Evolutionary conservation across 2,113 vertebrate species (phyloP), one percentile per base, ranked within the genome.

Genomic region (Alouatta palliata): DNA sequence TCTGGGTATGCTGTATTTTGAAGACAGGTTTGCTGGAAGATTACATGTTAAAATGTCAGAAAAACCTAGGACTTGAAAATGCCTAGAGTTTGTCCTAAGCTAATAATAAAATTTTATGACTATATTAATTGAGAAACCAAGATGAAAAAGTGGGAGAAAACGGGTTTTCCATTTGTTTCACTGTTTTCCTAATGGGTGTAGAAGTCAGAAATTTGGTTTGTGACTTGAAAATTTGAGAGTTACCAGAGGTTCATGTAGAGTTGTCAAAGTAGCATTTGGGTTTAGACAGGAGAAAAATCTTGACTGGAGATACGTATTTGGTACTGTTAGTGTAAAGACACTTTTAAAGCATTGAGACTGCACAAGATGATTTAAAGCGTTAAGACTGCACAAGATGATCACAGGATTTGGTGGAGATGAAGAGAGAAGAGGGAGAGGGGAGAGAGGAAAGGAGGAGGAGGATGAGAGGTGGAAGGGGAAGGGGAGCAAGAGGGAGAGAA

Each of bases 261-360:
- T 20, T 95, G 13, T 93, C 45, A 61, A 95, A 90, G 4, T 66
- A 45, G 85, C 86, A 52, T 71, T 89, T 93, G 30, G 5, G 58
- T 66, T 56, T 88, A 58, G 21, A 6, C 2, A 8, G 49, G 32
- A 8, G 81, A 94, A 76, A 76, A 64, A 58, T 79, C 32, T 58
- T 23, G 54, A 47, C 21, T 73, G 54, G 66, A 76, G 8, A 90
- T 80, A 52, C 1, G 6, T 56, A 58, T 73, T 88, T 97, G 64
- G 54, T 88, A 20, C 23, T 87, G 20, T 81, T 58, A 80, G 20
- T 10, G 9, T 64, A 75, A 71, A 21, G 1, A 23, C 75, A 84
- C 11, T 84, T 90, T 97, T 87, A 84, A 97, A 84, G 27, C 19
- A 54, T 0, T 85, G 49, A 66, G 21, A 10, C 4, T 32, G 5